Evolutionary conservation across 1,140 invertebrate genomes (phyloP).

Genomic region (Dendrolimus punctatus): DNA sequence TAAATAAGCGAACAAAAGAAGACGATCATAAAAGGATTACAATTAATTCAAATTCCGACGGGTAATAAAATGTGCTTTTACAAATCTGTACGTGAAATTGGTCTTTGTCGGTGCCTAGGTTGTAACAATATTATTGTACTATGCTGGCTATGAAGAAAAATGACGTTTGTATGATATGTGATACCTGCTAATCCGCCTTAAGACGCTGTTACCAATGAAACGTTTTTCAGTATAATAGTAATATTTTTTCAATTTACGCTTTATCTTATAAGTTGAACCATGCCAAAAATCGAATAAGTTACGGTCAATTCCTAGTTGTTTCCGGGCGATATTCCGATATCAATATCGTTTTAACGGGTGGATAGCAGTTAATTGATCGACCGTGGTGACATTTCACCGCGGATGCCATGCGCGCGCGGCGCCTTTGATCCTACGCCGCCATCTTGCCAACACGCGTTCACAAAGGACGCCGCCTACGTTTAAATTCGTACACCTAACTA

Average conservation of each 20-base stretch:
- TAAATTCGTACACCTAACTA: slow-evolving; percentile 60
- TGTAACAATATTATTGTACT: no score
- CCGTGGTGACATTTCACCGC: slow-evolving; percentile 61
- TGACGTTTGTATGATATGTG: no score
- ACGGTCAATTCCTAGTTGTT: slow-evolving; percentile 26
- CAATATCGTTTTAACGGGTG: slow-evolving; percentile 40
- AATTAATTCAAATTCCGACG: no score
- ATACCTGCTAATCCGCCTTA: no score
- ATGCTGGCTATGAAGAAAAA: no score
- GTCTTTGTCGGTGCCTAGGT: no score
- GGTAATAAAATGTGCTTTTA: no score
- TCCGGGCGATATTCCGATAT: slow-evolving; percentile 36
- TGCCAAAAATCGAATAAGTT: slow-evolving; percentile 24
- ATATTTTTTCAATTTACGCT: neutral
- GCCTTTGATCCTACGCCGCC: slow-evolving; percentile 35
- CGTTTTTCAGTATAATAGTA: no score
- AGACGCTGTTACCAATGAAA: no score
- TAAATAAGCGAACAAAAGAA: no score
- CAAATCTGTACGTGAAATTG: no score
- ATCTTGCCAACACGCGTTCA: slow-evolving; percentile 15
- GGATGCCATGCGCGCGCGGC: slow-evolving; percentile 33
- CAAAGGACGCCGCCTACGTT: slow-evolving; percentile 52
- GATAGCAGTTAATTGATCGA: slow-evolving; percentile 51
- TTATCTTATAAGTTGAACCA: slow-evolving; percentile 13
- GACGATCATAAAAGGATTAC: no score